Percentiles rank a stretch among this genome's conserved stretches.
Evolutionary conservation across 2,113 vertebrate species (phyloP).

Genomic region (Gymnobelideus leadbeateri): DNA sequence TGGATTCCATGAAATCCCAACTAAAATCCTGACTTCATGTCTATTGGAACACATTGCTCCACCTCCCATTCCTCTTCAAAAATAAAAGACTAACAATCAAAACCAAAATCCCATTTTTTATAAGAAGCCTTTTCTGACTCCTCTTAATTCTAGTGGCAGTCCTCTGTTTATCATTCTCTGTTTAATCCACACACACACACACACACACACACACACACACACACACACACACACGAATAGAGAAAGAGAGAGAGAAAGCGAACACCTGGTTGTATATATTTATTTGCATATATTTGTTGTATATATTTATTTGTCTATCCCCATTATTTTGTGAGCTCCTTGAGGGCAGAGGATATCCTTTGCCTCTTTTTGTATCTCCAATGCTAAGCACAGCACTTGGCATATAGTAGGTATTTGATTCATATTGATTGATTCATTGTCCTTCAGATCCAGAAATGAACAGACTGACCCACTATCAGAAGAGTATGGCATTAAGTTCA

Average conservation of each 20-base stretch:
- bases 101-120: not conserved
- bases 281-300: not conserved
- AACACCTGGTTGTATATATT: not conserved
- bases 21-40: not conserved
- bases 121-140: not conserved
- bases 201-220: too few relatives aligned
- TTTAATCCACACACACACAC: not conserved
- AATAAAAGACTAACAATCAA: not conserved
- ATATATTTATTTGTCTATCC: not conserved
- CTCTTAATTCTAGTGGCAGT: not conserved
- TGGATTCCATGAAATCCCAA: not conserved
- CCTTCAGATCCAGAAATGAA: conserved; percentile 22
- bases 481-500: not conserved
- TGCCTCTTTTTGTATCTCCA: not conserved
- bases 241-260: too few relatives aligned
- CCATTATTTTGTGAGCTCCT: not conserved
- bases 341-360: too few relatives aligned
- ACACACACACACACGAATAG: too few relatives aligned
- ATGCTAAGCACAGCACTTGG: not conserved
- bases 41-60: not conserved
- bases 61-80: not conserved
- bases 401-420: not conserved
- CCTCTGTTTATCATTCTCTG: not conserved
- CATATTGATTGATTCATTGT: not conserved
- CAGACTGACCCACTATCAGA: not conserved